Percentiles rank a stretch among this genome's conserved stretches.
These are phyloP conservation scores for Typhlichthys eigenmanni DNA, from an alignment of 2,797 vertebrate species.

Conservation along the genomic window DNA sequence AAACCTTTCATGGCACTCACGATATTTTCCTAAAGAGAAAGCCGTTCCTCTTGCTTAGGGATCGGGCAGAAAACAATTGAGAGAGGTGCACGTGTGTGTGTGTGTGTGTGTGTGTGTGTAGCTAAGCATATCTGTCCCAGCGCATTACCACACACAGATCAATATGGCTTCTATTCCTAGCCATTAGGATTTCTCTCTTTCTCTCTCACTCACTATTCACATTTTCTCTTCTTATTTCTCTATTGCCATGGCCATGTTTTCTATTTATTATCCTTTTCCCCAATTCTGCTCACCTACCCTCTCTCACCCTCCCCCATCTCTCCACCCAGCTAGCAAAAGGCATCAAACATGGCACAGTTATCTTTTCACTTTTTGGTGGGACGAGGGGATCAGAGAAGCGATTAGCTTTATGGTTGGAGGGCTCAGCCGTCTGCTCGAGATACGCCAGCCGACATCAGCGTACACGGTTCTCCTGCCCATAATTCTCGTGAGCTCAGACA, in stretches of 20 bases:
- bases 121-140: constrained; percentile 59
- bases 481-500: constrained; percentile 62
- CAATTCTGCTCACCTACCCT: not conserved
- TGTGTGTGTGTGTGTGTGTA: constrained; percentile 14
- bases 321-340: constrained; percentile 40
- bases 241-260: not conserved
- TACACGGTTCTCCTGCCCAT: constrained; percentile 35
- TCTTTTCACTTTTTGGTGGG: not conserved
- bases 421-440: constrained; percentile 54
- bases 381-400: constrained; percentile 53
- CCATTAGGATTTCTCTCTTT: constrained; percentile 49
- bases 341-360: constrained; percentile 55
- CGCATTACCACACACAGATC: constrained; percentile 72
- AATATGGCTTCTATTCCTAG: constrained; percentile 74
- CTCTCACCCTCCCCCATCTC: constrained; percentile 1
- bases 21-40: constrained; percentile 27
- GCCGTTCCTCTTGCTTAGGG: constrained; percentile 26
- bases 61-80: constrained; percentile 55
- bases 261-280: constrained; percentile 7
- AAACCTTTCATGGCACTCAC: constrained; percentile 31
- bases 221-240: constrained; percentile 9
- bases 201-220: constrained; percentile 9
- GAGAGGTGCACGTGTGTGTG: constrained; percentile 12
- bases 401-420: constrained; percentile 53
- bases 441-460: not conserved